Percentiles rank a stretch among this genome's conserved stretches.
phyloP scores from a whole-genome alignment of 2,888 invertebrate genomes.

The Halocaridina rubra region DNA sequence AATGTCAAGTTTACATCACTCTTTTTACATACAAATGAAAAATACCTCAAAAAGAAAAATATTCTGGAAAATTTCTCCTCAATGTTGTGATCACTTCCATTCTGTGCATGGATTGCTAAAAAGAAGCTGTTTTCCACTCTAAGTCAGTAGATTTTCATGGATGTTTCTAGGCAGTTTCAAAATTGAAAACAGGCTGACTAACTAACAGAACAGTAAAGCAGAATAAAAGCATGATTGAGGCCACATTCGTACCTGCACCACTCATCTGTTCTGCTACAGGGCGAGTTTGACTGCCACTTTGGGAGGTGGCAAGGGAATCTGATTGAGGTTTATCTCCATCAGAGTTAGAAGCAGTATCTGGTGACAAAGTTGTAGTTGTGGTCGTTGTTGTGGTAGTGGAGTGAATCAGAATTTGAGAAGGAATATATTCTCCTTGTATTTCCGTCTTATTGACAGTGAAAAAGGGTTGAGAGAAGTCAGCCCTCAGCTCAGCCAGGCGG shows the following conservation, averaged over 20 bases:
- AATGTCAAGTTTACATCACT: too few species aligned
- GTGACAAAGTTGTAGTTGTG: constrained; percentile 21
- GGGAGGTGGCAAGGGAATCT: constrained; percentile 5
- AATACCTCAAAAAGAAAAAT: too few species aligned
- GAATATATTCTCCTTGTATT: not conserved
- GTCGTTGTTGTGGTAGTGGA: constrained; percentile 44
- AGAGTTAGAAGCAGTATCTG: not conserved
- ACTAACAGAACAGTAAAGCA: not conserved
- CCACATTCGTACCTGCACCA: not conserved
- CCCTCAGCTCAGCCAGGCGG: constrained; percentile 12
- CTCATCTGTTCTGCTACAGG: not conserved
- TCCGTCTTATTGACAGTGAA: constrained; percentile 3
- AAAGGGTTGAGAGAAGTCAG: constrained; percentile 10
- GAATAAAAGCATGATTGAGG: not conserved
- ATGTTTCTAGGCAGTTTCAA: too few species aligned
- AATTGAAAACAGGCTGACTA: not conserved
- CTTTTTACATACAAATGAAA: too few species aligned
- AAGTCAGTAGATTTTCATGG: too few species aligned
- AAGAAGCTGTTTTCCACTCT: too few species aligned
- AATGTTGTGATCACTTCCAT: too few species aligned
- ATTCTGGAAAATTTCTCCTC: too few species aligned
- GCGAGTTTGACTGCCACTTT: not conserved
- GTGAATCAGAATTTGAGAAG: constrained; percentile 18
- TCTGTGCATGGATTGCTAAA: too few species aligned
- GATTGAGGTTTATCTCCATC: not conserved